Base-by-base conservation (phyloP, 2,888 invertebrate genomes). In the Platycheirus albimanus region DNA sequence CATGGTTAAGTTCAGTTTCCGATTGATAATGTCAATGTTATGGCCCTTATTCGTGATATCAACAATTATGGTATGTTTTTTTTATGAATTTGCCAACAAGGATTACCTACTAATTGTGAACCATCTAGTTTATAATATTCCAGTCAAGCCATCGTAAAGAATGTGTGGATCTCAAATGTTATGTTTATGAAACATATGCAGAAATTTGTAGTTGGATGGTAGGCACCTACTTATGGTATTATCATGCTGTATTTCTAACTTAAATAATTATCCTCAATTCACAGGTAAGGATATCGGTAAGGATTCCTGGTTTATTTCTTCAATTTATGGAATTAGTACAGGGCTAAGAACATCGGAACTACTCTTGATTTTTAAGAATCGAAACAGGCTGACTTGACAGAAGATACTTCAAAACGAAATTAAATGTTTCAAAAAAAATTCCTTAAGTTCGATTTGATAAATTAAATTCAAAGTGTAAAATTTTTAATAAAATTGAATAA, bases 1-100 rank as follows among this genome's bases (percentile, higher is more conserved):
- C 67, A 61, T 83, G 8, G 13, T 89, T 1, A 19, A 87, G 1
- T 88, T 86, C 84, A 30, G 84, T 2, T 52, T 85, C 2, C 87
- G 87, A 7, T 10, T 71, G 4, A 7, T 76, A 4, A 8, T 76
- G 15, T 52, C 64, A 15, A 8, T 76, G n/a, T 1, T 66, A 13
- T 76, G 43, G 58, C 76, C 76, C 7, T 6, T 81, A 7, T 3
- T 75, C 0, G 19, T 75, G 7, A 7, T 80, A 8, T 13, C 17
- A 6, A 15, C 19, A 0, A 30, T 28, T n/a, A 10, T 64, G 38
- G 80, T 80, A 64, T 19, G 45, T 15, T n/a, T n/a, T n/a, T n/a
- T n/a, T n/a, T 6, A 33, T 33, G 7, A 0, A 47, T 5, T 15
- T 38, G 0, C 2, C 10, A 0, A 30, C 17, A 15, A 28, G 8